phyloP scores from a whole-genome alignment of 1,140 invertebrate species.

The Myzus persicae region DNA sequence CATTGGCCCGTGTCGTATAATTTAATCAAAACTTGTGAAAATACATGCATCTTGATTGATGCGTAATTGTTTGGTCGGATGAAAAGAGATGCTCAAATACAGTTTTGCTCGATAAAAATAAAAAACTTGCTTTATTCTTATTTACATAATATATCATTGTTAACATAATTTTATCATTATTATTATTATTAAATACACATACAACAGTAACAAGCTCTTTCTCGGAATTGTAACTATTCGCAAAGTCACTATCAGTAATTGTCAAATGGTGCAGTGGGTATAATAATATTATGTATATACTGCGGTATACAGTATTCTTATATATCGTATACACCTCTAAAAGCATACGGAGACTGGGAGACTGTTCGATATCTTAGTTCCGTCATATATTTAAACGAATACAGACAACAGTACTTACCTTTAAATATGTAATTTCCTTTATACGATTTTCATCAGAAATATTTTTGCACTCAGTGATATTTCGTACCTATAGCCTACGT shows the following conservation, averaged over 20 bases:
- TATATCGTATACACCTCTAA: not conserved
- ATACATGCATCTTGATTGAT: not conserved
- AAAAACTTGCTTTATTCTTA: not conserved
- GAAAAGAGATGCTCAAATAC: not conserved
- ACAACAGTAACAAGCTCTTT: not conserved
- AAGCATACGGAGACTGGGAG: not conserved
- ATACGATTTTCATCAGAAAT: not conserved
- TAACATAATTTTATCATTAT: not conserved
- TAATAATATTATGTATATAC: not conserved
- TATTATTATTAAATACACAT: not conserved
- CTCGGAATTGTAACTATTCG: slow-evolving; percentile 33
- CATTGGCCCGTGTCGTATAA: slow-evolving; percentile 46
- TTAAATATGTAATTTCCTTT: not conserved
- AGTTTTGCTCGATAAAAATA: not conserved
- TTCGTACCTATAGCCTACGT: not conserved
- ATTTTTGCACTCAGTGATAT: not conserved
- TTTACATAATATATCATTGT: not conserved
- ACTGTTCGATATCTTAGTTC: not conserved
- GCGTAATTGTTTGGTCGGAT: not conserved
- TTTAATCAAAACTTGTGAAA: slow-evolving; percentile 51
- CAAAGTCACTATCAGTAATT: slow-evolving; percentile 48
- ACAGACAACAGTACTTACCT: not conserved
- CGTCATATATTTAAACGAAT: not conserved
- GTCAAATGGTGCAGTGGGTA: not conserved
- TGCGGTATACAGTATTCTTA: not conserved